These are phyloP conservation scores for Anolis carolinensis DNA, from an alignment of 2,113 vertebrate species.

Conservation along the genomic window DNA sequence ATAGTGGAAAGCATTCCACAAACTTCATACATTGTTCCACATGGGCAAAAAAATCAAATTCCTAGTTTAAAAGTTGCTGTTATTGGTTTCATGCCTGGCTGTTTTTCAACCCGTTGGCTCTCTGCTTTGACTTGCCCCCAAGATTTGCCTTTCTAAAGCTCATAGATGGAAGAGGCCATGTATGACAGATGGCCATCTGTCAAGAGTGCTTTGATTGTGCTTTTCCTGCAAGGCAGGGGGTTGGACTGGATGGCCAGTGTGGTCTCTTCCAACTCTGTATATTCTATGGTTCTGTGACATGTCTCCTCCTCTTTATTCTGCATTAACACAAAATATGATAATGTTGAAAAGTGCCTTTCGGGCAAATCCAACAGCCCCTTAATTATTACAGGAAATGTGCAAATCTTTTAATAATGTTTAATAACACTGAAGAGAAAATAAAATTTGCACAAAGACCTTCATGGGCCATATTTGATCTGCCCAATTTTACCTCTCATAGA, in stretches of 20 bases:
- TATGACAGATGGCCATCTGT: background rate
- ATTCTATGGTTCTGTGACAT: background rate
- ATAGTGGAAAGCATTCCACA: conserved; percentile 49
- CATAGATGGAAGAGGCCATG: conserved; percentile 31
- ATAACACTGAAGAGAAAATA: conserved; percentile 33
- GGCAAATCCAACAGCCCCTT: conserved; percentile 48
- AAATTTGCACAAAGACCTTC: background rate
- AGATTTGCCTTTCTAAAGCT: conserved; percentile 38
- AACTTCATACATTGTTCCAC: conserved; percentile 31
- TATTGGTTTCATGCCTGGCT: conserved; percentile 34
- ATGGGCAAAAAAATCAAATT: conserved; percentile 17
- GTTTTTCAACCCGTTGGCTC: conserved; percentile 11
- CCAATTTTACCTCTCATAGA: too few relatives aligned
- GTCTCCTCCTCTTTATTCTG: conserved; percentile 23
- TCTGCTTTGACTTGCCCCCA: conserved; percentile 34
- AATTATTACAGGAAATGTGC: conserved; percentile 54
- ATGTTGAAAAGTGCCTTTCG: conserved; percentile 44
- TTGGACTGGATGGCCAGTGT: too few relatives aligned
- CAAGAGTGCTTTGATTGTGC: too few relatives aligned
- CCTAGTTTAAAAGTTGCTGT: conserved; percentile 41
- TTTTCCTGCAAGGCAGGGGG: too few relatives aligned
- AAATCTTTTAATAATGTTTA: conserved; percentile 42
- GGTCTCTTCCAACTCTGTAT: too few relatives aligned
- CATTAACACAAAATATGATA: conserved; percentile 47
- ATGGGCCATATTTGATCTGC: too few relatives aligned